Conservation (phyloP, 2,797 vertebrate species). For the Arnoldichthys spilopterus region DNA sequence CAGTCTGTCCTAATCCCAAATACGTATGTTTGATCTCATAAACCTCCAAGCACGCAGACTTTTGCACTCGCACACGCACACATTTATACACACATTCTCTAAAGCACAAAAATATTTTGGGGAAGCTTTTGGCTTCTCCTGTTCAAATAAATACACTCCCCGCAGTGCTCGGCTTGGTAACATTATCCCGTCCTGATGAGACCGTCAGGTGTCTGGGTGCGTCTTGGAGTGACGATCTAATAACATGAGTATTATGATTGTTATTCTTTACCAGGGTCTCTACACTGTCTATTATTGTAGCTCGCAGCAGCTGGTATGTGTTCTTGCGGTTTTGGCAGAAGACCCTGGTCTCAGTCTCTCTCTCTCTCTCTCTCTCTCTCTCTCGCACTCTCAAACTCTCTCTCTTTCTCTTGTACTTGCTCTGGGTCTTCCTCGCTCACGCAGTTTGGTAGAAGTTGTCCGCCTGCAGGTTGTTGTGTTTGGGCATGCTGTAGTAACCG, state of each 20-base stretch:
- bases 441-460: constrained; percentile 93
- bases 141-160: constrained; percentile 56
- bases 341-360: constrained; percentile 48
- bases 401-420: constrained; percentile 50
- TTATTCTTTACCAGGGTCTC: constrained; percentile 46
- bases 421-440: constrained; percentile 75
- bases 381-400: constrained; percentile 54
- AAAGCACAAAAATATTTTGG: constrained; percentile 56
- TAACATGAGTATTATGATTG: constrained; percentile 54
- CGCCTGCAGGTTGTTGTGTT: constrained; percentile 87
- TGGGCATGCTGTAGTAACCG: constrained; percentile 93
- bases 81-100: neutral
- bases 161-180: constrained; percentile 48
- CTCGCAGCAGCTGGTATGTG: constrained; percentile 51
- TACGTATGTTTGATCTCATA: constrained; percentile 56
- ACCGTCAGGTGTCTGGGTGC: constrained; percentile 48
- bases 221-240: constrained; percentile 46
- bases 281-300: constrained; percentile 53
- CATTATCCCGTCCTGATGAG: constrained; percentile 49
- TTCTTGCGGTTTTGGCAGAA: constrained; percentile 50
- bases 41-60: constrained; percentile 39
- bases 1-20: constrained; percentile 59
- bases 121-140: constrained; percentile 52
- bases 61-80: neutral
- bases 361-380: constrained; percentile 35